Conservation (phyloP, 2,113 vertebrate genomes). For the Epinephelus moara region DNA sequence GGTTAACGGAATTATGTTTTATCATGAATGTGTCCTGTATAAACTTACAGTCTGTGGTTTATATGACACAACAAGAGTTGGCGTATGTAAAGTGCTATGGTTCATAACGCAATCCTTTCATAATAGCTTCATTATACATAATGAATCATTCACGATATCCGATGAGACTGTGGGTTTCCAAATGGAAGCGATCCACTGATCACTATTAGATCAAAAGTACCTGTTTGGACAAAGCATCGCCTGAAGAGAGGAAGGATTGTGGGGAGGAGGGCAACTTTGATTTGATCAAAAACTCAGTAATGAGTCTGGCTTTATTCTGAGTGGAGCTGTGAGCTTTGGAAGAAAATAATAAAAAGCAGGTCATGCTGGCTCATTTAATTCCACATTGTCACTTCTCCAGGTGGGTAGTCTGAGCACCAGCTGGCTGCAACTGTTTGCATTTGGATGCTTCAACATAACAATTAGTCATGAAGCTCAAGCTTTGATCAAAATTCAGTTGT, state of each 20-base stretch:
- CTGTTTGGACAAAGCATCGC: constrained; percentile 15
- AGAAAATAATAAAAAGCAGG: constrained; percentile 44
- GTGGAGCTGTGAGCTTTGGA: background rate
- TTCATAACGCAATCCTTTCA: background rate
- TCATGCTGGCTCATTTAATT: constrained; percentile 36
- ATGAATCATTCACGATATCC: constrained; percentile 11
- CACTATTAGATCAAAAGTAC: constrained; percentile 9
- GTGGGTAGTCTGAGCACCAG: constrained; percentile 35
- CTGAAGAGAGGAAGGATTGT: background rate
- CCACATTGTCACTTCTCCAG: constrained; percentile 48
- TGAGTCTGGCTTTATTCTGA: constrained; percentile 43
- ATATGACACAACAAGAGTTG: background rate
- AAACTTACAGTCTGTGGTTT: background rate
- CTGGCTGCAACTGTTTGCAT: constrained; percentile 33
- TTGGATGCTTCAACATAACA: constrained; percentile 28
- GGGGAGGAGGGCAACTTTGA: background rate
- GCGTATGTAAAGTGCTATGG: background rate
- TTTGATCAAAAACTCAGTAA: constrained; percentile 36
- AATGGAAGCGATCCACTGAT: constrained; percentile 25
- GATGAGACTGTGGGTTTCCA: constrained; percentile 21
- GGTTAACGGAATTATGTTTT: constrained; percentile 7
- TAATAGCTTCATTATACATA: constrained; percentile 24
- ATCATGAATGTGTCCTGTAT: background rate
- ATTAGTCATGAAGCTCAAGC: constrained; percentile 25
- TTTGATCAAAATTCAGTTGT: constrained; percentile 39